Percentiles rank a stretch among this genome's conserved stretches.
These are phyloP conservation scores for Sorex maritimensis DNA, from an alignment of 2,797 vertebrate species.

Conservation along the genomic window DNA sequence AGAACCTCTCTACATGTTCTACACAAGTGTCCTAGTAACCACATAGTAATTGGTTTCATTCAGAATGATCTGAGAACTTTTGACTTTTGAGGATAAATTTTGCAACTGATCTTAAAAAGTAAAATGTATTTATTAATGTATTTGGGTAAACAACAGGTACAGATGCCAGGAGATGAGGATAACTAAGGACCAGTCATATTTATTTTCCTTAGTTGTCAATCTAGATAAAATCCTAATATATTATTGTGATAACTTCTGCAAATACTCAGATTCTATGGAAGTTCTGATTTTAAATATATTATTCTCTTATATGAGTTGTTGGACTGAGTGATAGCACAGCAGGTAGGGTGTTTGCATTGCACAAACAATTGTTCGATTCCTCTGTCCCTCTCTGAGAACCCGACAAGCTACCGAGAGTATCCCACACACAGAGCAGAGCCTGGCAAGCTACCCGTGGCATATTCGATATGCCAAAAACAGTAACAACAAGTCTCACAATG, in stretches of 20 bases:
- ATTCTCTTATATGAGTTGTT: background rate
- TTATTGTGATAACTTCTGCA: background rate
- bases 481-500: too few species aligned
- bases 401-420: too few species aligned
- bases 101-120: background rate
- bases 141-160: background rate
- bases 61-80: background rate
- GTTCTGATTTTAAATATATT: constrained; percentile 27
- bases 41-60: background rate
- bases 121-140: too few species aligned
- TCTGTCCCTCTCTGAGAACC: too few species aligned
- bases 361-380: too few species aligned
- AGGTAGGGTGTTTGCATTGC: too few species aligned
- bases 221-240: background rate
- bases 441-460: too few species aligned
- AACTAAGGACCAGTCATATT: background rate
- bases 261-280: background rate
- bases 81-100: background rate
- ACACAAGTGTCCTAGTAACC: too few species aligned
- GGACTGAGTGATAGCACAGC: too few species aligned
- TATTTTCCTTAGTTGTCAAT: constrained; percentile 9
- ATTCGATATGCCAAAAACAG: too few species aligned
- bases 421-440: too few species aligned
- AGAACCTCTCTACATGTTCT: background rate
- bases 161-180: background rate